phyloP scores from a whole-genome alignment of 1,140 invertebrate species.

The Listronotus oregonensis region DNA sequence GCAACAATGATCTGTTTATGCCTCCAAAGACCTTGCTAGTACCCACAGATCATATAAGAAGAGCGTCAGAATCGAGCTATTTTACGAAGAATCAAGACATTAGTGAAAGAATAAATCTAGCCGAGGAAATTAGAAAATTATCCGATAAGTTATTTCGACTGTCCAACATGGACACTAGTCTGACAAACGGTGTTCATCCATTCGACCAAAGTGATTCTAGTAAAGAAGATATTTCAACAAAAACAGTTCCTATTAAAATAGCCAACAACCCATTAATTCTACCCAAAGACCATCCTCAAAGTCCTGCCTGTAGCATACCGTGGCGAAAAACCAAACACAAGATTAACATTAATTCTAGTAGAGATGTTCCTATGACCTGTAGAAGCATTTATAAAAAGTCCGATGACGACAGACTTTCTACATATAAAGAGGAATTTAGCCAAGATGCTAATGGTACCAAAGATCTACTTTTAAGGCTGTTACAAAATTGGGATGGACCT shows the following conservation, averaged over 20 bases:
- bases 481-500: slow-evolving; percentile 66
- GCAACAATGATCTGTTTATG: slow-evolving; percentile 18
- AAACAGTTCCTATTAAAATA: slow-evolving; percentile 53
- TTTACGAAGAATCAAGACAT: slow-evolving; percentile 64
- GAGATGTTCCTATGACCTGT: slow-evolving; percentile 67
- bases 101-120: slow-evolving; percentile 67
- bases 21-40: slow-evolving; percentile 21
- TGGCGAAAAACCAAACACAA: slow-evolving; percentile 65
- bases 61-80: slow-evolving; percentile 76
- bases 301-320: slow-evolving; percentile 53
- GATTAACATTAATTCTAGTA: slow-evolving; percentile 61
- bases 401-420: slow-evolving; percentile 20
- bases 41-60: slow-evolving; percentile 58
- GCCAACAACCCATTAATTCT: slow-evolving; percentile 2
- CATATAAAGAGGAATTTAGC: slow-evolving; percentile 4
- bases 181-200: slow-evolving; percentile 45
- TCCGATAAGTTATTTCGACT: slow-evolving; percentile 75
- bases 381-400: slow-evolving; percentile 39
- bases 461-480: slow-evolving; percentile 31
- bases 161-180: slow-evolving; percentile 69
- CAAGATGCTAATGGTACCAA: slow-evolving; percentile 31
- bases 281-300: slow-evolving; percentile 39
- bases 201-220: neutral
- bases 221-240: slow-evolving; percentile 37
- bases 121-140: slow-evolving; percentile 79